A percentile compares a stretch with the other conserved stretches of the same genome.
These are phyloP conservation scores for Rhabdophis nuchalis DNA, from an alignment of 2,797 vertebrate species.

Conservation along the genomic window DNA sequence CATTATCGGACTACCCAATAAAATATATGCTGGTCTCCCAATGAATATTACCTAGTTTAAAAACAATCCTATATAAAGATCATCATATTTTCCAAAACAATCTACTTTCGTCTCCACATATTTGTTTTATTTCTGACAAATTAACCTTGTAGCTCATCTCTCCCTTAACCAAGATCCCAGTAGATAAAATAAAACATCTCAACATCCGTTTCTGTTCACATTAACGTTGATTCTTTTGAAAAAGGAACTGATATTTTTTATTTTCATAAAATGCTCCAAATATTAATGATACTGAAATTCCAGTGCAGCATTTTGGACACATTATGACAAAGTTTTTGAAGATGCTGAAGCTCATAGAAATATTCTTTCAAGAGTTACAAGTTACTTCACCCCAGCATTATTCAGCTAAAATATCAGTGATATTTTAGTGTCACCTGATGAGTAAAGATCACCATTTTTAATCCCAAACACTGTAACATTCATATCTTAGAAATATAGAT, in stretches of 20 bases:
- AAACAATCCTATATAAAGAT: conserved; percentile 36
- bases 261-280: conserved; percentile 77
- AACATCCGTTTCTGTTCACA: conserved; percentile 76
- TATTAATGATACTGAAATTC: conserved; percentile 82
- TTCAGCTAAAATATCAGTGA: conserved; percentile 49
- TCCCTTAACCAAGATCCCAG: conserved; percentile 66
- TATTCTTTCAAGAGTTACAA: conserved; percentile 45
- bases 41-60: conserved; percentile 40
- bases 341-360: conserved; percentile 59
- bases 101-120: conserved; percentile 53
- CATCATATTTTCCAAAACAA: conserved; percentile 44
- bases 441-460: conserved; percentile 60
- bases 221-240: conserved; percentile 78
- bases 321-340: conserved; percentile 72
- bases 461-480: neutral
- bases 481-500: neutral
- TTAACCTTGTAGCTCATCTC: conserved; percentile 68
- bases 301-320: conserved; percentile 75
- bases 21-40: conserved; percentile 35
- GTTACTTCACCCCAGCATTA: conserved; percentile 24
- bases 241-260: conserved; percentile 71
- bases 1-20: neutral
- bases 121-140: conserved; percentile 67
- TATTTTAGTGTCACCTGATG: conserved; percentile 41
- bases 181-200: conserved; percentile 74